Evolutionary conservation across 2,113 vertebrate genomes (phyloP), one percentile per base, ranked within the genome.

Genomic region (Opisthocomus hoazin): DNA sequence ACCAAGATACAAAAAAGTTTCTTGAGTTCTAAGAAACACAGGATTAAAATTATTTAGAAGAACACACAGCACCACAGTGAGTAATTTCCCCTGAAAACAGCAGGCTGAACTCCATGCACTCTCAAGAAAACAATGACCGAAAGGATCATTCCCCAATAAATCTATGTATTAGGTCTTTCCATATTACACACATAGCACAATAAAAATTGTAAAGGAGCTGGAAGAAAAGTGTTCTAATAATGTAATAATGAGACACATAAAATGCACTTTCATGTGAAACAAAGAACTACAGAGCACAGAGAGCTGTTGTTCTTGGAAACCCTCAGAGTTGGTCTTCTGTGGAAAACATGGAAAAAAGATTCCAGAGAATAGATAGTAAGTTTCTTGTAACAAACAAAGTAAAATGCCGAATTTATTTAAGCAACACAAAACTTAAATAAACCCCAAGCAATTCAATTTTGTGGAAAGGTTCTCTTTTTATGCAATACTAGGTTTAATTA

Each of bases 381-480:
- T 19, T 91, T 53, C 77, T 79, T 93, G 53, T 81, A 96, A 97
- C 87, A 93, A 92, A 90, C 75, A 84, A 74, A 84, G 27, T 45
- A 74, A 96, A 69, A 76, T 21, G 30, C 20, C 46, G n/a, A n/a
- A 36, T 87, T 94, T 95, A 29, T 73, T 90, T 89, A 82, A 91
- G 78, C 84, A 61, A 61, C 34, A 4, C 63, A 64, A 70, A 89
- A 75, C 63, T 93, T 88, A 91, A 96, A 94, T 84, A 91, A 96
- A 94, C 69, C 90, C 66, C 81, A 91, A 96, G 84, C 87, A 85
- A 96, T 83, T 84, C 63, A 76, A 76, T 85, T 91, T 92, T 89
- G 89, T 82, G 77, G 87, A 95, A 87, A 94, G 61, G 66, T 61
- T 96, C 86, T 90, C 90, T 93, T 87, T 87, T 96, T 79, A 95